phyloP scores from a whole-genome alignment of 2,113 vertebrate genomes.

The Phylloscopus trochiloides region DNA sequence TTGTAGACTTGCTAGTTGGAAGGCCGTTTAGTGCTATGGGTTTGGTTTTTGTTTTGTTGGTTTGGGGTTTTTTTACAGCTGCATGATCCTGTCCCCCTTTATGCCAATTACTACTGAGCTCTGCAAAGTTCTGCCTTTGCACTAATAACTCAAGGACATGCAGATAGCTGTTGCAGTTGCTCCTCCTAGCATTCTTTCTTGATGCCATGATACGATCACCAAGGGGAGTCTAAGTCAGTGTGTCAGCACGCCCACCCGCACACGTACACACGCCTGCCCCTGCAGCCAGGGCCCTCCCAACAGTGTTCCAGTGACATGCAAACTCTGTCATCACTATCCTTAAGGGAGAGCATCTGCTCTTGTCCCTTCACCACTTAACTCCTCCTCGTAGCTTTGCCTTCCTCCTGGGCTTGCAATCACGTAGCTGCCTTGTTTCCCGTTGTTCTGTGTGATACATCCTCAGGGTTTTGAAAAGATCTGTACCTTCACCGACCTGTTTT shows the following conservation, averaged over 20 bases:
- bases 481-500: background rate
- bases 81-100: background rate
- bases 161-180: background rate
- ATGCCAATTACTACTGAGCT: background rate
- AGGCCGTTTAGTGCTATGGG: background rate
- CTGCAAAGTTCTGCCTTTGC: background rate
- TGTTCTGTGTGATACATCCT: background rate
- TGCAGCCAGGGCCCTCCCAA: background rate
- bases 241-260: background rate
- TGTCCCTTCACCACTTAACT: background rate
- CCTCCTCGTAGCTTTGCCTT: background rate
- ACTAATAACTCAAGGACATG: background rate
- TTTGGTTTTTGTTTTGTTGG: background rate
- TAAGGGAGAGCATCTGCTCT: conserved; percentile 43
- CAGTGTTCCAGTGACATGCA: background rate
- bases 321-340: background rate
- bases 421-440: background rate
- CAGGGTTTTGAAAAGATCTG: background rate
- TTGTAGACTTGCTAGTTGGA: background rate
- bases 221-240: background rate
- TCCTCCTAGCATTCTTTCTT: background rate
- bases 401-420: background rate
- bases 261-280: fast-evolving
- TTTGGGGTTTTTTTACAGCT: background rate
- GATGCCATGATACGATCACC: background rate